Evolutionary conservation across 2,888 invertebrate species (phyloP).

Genomic region (Cataglyphis altisquamis): DNA sequence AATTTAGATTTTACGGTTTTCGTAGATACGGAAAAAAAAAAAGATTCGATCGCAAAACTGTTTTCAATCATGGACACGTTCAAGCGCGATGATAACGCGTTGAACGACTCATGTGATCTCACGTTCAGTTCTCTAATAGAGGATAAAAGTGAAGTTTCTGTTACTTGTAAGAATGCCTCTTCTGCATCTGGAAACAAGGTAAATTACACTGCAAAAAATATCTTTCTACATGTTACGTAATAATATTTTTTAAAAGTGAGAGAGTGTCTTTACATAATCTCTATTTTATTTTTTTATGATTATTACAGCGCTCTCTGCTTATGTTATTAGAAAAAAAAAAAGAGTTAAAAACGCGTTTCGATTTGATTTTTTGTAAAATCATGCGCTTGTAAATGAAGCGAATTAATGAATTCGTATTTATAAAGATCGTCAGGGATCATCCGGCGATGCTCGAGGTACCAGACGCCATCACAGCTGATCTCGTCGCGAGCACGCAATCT

Average conservation of each 20-base stretch:
- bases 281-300: not conserved
- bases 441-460: slow-evolving; percentile 27
- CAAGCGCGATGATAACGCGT: not conserved
- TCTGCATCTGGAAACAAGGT: slow-evolving; percentile 15
- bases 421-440: slow-evolving; percentile 43
- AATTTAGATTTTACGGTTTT: slow-evolving; percentile 14
- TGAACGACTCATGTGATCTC: not conserved
- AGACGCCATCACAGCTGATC: not conserved
- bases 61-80: slow-evolving; percentile 14
- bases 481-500: not conserved
- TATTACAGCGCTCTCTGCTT: not conserved
- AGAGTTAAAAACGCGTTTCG: not conserved
- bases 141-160: slow-evolving; percentile 12
- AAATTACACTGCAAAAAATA: not conserved
- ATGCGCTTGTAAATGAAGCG: not conserved
- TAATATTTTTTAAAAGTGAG: not conserved
- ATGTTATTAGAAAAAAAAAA: not conserved
- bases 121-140: slow-evolving; percentile 9
- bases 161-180: not conserved
- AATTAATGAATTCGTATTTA: not conserved
- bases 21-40: not conserved
- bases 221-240: not conserved
- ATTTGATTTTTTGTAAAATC: not conserved
- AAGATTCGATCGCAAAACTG: not conserved
- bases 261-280: not conserved